phyloP scores from a whole-genome alignment of 2,797 vertebrate genomes.

The Halcyon leucocephala region DNA sequence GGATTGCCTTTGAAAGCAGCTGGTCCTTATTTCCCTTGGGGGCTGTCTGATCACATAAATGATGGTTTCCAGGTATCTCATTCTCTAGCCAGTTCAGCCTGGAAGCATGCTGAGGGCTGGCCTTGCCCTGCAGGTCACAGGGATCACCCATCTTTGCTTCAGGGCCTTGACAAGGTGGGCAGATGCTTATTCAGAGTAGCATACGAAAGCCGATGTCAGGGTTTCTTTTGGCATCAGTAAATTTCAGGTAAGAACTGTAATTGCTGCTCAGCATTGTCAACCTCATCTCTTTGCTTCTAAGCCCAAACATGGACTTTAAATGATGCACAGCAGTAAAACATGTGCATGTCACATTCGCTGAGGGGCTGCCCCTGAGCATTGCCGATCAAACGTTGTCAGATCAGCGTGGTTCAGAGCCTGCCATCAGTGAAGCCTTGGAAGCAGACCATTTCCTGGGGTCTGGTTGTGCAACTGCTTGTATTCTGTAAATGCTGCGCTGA shows the following conservation, averaged over 20 bases:
- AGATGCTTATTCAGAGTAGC: not conserved
- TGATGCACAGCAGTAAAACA: not conserved
- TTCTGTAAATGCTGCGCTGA: not conserved
- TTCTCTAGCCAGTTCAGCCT: not conserved
- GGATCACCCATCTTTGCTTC: not conserved
- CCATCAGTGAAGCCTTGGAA: not conserved
- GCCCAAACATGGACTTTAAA: not conserved
- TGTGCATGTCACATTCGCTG: rapidly evolving
- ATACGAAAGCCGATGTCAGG: not conserved
- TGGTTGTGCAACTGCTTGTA: too few species aligned
- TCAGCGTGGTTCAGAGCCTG: not conserved
- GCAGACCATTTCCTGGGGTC: not conserved
- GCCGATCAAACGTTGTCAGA: not conserved
- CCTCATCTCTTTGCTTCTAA: not conserved
- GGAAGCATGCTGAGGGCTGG: not conserved
- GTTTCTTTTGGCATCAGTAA: not conserved
- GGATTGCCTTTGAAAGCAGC: not conserved
- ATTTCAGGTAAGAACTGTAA: not conserved
- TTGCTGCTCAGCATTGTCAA: not conserved
- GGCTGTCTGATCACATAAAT: rapidly evolving
- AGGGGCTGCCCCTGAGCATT: not conserved
- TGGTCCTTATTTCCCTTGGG: not conserved
- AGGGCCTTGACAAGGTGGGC: not conserved
- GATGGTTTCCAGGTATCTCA: not conserved
- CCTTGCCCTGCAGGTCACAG: rapidly evolving